Percentiles rank a stretch among this genome's conserved stretches.
Conservation (phyloP, 1,140 invertebrate species). For the Drosophila eugracilis region DNA sequence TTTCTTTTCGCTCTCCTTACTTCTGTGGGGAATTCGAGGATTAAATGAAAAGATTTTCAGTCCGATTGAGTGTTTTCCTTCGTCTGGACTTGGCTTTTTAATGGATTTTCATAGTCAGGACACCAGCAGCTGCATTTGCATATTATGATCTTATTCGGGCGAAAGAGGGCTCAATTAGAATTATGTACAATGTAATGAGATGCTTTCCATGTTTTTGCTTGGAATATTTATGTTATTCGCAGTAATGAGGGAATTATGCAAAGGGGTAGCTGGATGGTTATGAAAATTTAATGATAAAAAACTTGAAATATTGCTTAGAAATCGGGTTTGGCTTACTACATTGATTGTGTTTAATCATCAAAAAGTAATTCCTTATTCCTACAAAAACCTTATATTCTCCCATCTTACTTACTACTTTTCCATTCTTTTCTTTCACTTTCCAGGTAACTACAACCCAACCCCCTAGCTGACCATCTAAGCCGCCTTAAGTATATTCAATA, state of each 20-base stretch:
- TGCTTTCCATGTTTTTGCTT: conserved; percentile 22
- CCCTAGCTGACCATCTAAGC: neutral
- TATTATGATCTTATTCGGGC: conserved; percentile 21
- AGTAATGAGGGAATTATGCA: conserved; percentile 11
- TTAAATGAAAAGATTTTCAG: conserved; percentile 41
- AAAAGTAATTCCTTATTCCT: neutral
- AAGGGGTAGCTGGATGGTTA: neutral
- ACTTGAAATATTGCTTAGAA: too few species aligned
- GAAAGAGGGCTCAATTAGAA: conserved; percentile 10
- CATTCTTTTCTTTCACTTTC: neutral
- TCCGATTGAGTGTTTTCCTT: conserved; percentile 1
- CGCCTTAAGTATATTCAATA: conserved; percentile 26
- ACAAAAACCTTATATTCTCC: neutral
- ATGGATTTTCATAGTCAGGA: conserved; percentile 59
- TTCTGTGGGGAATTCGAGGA: conserved; percentile 34
- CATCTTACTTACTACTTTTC: neutral
- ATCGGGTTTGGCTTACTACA: too few species aligned
- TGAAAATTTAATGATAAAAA: neutral
- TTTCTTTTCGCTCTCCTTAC: conserved; percentile 20
- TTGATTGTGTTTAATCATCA: neutral
- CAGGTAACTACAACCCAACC: conserved; percentile 14
- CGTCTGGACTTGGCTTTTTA: conserved; percentile 33
- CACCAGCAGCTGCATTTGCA: conserved; percentile 73
- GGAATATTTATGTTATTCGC: conserved; percentile 10
- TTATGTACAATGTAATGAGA: conserved; percentile 35